phyloP scores from a whole-genome alignment of 2,113 vertebrate genomes.

The Bungarus multicinctus region DNA sequence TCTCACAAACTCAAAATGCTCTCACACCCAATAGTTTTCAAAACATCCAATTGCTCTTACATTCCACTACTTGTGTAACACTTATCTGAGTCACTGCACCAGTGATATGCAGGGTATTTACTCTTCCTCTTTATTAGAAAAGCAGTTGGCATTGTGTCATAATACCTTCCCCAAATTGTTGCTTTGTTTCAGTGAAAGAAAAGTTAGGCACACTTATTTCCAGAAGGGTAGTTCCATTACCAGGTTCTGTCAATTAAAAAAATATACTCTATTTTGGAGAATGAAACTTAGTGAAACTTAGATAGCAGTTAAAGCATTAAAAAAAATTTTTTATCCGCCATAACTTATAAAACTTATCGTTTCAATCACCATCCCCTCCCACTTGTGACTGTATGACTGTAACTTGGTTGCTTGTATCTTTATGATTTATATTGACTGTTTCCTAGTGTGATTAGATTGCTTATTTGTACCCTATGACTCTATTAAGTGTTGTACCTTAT shows the following conservation, averaged over 20 bases:
- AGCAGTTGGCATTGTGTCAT: slow-evolving; percentile 12
- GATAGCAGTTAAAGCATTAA: neutral
- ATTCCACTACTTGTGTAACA: neutral
- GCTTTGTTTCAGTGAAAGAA: neutral
- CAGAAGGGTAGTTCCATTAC: slow-evolving; percentile 11
- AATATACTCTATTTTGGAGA: neutral
- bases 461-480: too few species aligned
- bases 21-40: neutral
- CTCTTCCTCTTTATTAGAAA: slow-evolving; percentile 23
- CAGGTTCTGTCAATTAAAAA: neutral
- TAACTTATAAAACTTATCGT: neutral
- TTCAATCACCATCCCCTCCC: too few species aligned
- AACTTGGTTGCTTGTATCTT: too few species aligned
- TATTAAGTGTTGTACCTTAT: too few species aligned
- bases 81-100: neutral
- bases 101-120: neutral
- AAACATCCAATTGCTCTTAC: neutral
- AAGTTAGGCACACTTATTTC: slow-evolving; percentile 34
- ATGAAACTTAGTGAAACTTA: neutral
- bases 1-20: neutral
- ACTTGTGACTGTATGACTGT: too few species aligned
- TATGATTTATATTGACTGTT: too few species aligned
- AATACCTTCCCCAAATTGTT: slow-evolving; percentile 34
- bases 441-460: too few species aligned
- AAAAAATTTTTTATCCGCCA: neutral